Percentiles rank a stretch among this genome's conserved stretches.
phyloP scores from a whole-genome alignment of 2,888 invertebrate species.

The Digitonthophagus gazella region DNA sequence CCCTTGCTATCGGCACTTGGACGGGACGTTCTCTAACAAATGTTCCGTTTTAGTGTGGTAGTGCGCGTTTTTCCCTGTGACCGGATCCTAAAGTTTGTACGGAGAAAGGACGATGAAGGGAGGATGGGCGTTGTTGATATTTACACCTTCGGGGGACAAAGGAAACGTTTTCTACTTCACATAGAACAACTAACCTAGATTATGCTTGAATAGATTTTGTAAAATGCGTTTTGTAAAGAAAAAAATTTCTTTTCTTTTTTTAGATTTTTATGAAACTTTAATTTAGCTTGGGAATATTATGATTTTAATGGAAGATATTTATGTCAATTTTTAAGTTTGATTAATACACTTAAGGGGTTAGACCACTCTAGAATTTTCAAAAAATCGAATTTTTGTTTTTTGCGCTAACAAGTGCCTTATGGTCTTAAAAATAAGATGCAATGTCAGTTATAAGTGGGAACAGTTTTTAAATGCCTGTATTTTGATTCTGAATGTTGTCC shows the following conservation, averaged over 20 bases:
- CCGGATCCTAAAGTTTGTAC: not conserved
- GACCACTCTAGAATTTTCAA: too few species aligned
- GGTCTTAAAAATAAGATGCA: too few species aligned
- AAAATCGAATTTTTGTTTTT: too few species aligned
- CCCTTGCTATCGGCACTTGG: slow-evolving; percentile 26
- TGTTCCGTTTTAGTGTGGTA: slow-evolving; percentile 29
- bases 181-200: not conserved
- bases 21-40: slow-evolving; percentile 27
- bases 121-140: not conserved
- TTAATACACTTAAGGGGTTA: too few species aligned
- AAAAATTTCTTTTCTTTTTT: not conserved
- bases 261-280: too few species aligned
- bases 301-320: too few species aligned
- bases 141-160: not conserved
- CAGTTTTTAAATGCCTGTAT: too few species aligned
- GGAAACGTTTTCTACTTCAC: not conserved
- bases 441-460: too few species aligned
- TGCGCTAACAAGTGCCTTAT: too few species aligned
- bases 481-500: too few species aligned
- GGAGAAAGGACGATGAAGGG: not conserved
- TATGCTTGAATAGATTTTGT: not conserved
- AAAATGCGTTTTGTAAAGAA: not conserved
- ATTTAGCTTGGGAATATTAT: too few species aligned
- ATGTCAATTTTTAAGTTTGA: too few species aligned
- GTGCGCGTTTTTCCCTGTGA: slow-evolving; percentile 20